These are phyloP conservation scores for Anthrax anthrax DNA, from an alignment of 2,888 invertebrate genomes.

Conservation along the genomic window DNA sequence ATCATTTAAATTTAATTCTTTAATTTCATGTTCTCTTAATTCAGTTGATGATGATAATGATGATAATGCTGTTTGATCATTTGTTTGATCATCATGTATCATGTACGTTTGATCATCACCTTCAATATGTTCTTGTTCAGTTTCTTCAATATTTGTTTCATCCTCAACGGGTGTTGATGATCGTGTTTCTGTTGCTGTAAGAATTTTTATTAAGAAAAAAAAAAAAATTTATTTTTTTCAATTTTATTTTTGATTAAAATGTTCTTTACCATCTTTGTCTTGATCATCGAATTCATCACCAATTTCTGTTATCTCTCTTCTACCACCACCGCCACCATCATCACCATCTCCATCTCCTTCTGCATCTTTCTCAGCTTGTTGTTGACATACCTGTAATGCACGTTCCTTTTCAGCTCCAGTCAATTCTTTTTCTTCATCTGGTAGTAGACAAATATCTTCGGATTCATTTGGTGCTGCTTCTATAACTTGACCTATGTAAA, in stretches of 20 bases:
- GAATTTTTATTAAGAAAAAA: not conserved
- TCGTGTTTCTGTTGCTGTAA: slow-evolving; percentile 4
- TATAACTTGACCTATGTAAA: not conserved
- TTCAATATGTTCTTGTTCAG: slow-evolving; percentile 26
- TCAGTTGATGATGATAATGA: slow-evolving; percentile 14
- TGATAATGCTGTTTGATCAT: slow-evolving; percentile 23
- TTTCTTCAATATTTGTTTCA: slow-evolving; percentile 42
- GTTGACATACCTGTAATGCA: slow-evolving; percentile 32
- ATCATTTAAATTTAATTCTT: slow-evolving; percentile 28
- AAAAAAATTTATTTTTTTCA: not conserved
- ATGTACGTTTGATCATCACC: slow-evolving; percentile 32
- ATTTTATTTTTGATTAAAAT: too few relatives aligned
- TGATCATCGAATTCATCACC: slow-evolving; percentile 20
- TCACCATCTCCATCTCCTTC: slow-evolving; percentile 8
- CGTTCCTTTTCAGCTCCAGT: slow-evolving; percentile 53
- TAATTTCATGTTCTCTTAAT: slow-evolving; percentile 30
- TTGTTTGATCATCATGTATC: slow-evolving; percentile 23
- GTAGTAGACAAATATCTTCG: slow-evolving; percentile 51
- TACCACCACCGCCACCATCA: slow-evolving; percentile 1
- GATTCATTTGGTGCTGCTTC: slow-evolving; percentile 33
- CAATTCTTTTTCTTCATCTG: slow-evolving; percentile 51
- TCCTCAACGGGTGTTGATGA: slow-evolving; percentile 24
- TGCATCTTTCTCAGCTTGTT: slow-evolving; percentile 26
- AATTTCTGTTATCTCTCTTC: slow-evolving; percentile 14
- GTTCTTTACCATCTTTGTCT: slow-evolving; percentile 1